A percentile compares a stretch with the other conserved stretches of the same genome.
Conservation (phyloP, 2,888 invertebrate genomes). For the Autographa pulchrina region DNA sequence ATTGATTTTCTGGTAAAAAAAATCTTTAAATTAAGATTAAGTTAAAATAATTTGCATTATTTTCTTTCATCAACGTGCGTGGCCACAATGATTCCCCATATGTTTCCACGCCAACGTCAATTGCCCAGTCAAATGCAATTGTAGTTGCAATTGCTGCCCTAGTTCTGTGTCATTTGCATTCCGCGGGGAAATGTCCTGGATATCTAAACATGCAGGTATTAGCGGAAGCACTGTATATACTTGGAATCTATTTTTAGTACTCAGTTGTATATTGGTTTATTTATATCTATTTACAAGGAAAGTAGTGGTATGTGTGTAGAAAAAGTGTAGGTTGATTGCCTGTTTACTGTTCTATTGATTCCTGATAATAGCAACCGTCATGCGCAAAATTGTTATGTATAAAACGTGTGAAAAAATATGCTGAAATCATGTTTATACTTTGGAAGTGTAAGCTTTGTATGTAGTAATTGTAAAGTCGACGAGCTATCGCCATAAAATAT, state of each 20-base stretch:
- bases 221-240: not conserved
- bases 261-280: not conserved
- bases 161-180: constrained; percentile 54
- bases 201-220: constrained; percentile 3
- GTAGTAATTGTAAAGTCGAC: not conserved
- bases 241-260: not conserved
- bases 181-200: constrained; percentile 33
- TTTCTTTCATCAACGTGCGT: not conserved
- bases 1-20: too few relatives aligned
- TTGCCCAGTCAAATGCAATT: constrained; percentile 63
- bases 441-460: too few relatives aligned
- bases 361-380: too few relatives aligned
- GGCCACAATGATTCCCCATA: constrained; percentile 30
- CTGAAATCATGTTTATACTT: too few relatives aligned
- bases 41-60: not conserved
- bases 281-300: not conserved
- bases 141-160: constrained; percentile 66
- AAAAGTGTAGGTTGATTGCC: too few relatives aligned
- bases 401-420: too few relatives aligned
- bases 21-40: too few relatives aligned
- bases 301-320: too few relatives aligned
- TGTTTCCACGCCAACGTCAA: constrained; percentile 56
- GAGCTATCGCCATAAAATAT: not conserved
- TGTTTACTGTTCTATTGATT: too few relatives aligned
- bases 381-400: too few relatives aligned